phyloP scores from a whole-genome alignment of 2,888 invertebrate species.

The Diadegma fenestrale region DNA sequence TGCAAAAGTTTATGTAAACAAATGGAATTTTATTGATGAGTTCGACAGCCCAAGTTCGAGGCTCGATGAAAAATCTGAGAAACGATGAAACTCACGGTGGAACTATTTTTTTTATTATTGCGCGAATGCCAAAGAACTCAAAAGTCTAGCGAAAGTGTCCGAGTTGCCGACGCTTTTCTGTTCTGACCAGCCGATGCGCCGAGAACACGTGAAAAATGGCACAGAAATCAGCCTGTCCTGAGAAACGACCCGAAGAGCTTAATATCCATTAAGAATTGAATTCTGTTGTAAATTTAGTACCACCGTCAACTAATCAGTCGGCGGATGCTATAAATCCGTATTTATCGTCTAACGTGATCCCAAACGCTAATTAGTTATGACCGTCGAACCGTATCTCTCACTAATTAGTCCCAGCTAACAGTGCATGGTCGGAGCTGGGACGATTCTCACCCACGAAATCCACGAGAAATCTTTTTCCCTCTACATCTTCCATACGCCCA shows the following conservation, averaged over 20 bases:
- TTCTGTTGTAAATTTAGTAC: conserved; percentile 19
- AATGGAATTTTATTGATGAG: conserved; percentile 35
- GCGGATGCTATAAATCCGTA: conserved; percentile 25
- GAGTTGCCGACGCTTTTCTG: neutral
- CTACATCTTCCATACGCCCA: neutral
- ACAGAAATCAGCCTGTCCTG: neutral
- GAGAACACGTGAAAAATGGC: neutral
- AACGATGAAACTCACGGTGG: too few relatives aligned
- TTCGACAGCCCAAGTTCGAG: conserved; percentile 9
- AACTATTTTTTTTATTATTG: too few relatives aligned
- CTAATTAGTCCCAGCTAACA: conserved; percentile 63
- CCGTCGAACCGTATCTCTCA: conserved; percentile 36
- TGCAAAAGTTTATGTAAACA: neutral
- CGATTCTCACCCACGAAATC: conserved; percentile 6
- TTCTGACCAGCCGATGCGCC: neutral
- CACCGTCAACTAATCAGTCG: conserved; percentile 49
- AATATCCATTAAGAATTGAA: conserved; percentile 26
- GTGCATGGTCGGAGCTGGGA: conserved; percentile 17
- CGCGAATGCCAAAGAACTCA: too few relatives aligned
- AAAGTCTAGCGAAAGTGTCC: too few relatives aligned
- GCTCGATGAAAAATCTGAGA: conserved; percentile 18
- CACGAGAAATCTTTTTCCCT: conserved; percentile 18
- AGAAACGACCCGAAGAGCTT: neutral
- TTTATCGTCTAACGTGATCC: conserved; percentile 33
- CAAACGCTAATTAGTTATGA: conserved; percentile 54